Evolutionary conservation across 1,140 invertebrate species (phyloP).

Genomic region (Hetaerina americana): DNA sequence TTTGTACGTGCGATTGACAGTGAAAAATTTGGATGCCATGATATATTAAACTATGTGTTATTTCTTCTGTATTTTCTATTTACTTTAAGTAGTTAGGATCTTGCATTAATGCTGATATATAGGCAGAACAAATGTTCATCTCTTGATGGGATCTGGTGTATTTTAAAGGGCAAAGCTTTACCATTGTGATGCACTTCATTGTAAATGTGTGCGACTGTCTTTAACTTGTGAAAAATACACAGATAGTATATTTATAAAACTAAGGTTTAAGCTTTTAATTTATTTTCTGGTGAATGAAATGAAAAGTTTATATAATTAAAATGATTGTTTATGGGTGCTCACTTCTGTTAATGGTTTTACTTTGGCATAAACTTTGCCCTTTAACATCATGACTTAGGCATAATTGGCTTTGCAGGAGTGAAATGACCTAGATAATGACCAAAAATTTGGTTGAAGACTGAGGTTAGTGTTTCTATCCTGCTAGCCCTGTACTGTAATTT

Average conservation of each 20-base stretch:
- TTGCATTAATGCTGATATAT: neutral
- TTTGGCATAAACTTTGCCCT: neutral
- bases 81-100: neutral
- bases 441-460: neutral
- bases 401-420: neutral
- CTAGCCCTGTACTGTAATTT: neutral
- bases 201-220: neutral
- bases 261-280: neutral
- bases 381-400: neutral
- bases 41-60: neutral
- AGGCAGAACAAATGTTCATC: neutral
- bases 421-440: neutral
- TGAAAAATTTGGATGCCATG: neutral
- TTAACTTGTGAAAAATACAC: neutral
- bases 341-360: neutral
- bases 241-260: neutral
- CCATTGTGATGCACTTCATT: neutral
- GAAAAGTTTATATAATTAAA: neutral
- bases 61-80: constrained; percentile 1
- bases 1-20: neutral
- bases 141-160: neutral
- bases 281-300: neutral
- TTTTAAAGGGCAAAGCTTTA: neutral
- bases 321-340: neutral
- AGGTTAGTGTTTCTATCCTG: neutral